Conservation (phyloP, 2,797 vertebrate genomes). For the Pyrrhura leucotis region DNA sequence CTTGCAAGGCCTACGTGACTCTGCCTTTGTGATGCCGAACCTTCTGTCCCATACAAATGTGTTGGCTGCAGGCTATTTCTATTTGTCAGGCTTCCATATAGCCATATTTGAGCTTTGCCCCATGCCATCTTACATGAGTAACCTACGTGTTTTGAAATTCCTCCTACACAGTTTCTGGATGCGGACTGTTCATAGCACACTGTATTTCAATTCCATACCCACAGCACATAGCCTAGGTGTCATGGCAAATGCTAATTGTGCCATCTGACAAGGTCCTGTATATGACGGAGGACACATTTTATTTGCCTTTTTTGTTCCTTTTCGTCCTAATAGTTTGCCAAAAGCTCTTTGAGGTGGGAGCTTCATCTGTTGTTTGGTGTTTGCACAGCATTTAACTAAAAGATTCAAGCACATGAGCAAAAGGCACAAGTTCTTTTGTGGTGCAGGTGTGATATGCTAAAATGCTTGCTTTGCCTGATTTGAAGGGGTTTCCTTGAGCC, state of each 20-base stretch:
- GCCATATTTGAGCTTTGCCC: neutral
- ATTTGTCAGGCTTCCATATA: neutral
- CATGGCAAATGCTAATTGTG: neutral
- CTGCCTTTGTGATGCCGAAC: neutral
- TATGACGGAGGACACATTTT: neutral
- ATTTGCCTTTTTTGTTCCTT: neutral
- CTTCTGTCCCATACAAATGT: rapidly evolving
- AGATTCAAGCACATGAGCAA: neutral
- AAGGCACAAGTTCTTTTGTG: neutral
- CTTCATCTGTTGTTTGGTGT: neutral
- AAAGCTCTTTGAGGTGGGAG: neutral
- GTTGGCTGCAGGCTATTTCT: neutral
- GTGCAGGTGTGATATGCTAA: neutral
- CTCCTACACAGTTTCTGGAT: neutral
- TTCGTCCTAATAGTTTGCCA: neutral
- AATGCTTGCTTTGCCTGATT: neutral
- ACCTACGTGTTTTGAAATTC: neutral
- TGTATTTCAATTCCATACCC: neutral
- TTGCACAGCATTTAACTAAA: neutral
- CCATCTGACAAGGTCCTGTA: neutral
- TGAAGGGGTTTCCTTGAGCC: neutral
- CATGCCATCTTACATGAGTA: neutral
- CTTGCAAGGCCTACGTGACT: neutral
- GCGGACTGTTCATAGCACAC: neutral
- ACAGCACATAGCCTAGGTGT: neutral